Percentiles rank a stretch among this genome's conserved stretches.
phyloP scores from a whole-genome alignment of 2,797 vertebrate genomes.

The Cuculus canorus region DNA sequence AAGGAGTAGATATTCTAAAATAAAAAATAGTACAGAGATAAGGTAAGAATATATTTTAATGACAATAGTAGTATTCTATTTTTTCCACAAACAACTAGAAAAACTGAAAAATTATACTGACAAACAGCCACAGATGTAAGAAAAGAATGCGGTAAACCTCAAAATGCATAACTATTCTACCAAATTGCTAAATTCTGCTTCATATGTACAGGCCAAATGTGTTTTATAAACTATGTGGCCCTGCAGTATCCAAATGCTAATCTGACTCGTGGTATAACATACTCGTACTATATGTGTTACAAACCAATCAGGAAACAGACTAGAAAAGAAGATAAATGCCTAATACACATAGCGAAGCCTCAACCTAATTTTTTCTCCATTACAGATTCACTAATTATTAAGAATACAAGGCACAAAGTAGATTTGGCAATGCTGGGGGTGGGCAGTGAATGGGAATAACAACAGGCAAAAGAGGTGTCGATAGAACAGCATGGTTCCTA shows the following conservation, averaged over 20 bases:
- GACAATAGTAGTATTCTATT: not conserved
- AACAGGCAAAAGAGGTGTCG: not conserved
- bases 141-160: not conserved
- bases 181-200: not conserved
- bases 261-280: not conserved
- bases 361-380: not conserved
- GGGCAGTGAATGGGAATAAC: not conserved
- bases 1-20: not conserved
- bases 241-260: not conserved
- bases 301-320: not conserved
- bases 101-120: not conserved
- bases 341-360: not conserved
- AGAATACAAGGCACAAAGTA: not conserved
- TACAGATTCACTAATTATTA: not conserved
- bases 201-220: not conserved
- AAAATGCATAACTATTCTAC: not conserved
- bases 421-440: not conserved
- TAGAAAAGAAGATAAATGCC: not conserved
- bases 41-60: not conserved
- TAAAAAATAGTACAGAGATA: not conserved
- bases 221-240: not conserved
- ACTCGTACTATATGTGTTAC: not conserved
- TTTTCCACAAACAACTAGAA: not conserved
- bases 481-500: not conserved
- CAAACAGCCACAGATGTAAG: not conserved